phyloP scores from a whole-genome alignment of 2,797 vertebrate genomes.

The Mionectes olivaceus region DNA sequence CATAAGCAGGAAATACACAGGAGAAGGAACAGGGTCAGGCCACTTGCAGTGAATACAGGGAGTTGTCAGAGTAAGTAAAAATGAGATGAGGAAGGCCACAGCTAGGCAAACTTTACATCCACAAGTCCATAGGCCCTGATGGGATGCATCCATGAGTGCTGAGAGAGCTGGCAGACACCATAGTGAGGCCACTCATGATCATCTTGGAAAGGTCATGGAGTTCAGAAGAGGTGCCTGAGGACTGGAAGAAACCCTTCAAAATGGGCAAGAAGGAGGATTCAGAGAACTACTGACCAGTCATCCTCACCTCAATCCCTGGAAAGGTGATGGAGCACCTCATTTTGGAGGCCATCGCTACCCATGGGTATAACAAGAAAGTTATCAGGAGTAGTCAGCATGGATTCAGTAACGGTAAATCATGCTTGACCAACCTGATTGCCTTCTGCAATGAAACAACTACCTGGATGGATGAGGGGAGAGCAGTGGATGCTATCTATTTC shows the following conservation, averaged over 20 bases:
- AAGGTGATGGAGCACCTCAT: background rate
- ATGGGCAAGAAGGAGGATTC: background rate
- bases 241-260: background rate
- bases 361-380: background rate
- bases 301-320: background rate
- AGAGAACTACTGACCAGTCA: background rate
- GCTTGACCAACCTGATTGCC: background rate
- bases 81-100: background rate
- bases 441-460: background rate
- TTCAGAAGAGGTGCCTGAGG: background rate
- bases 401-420: background rate
- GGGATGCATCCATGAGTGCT: background rate
- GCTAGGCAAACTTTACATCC: background rate
- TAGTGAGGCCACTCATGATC: accelerated
- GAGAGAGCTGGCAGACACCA: background rate
- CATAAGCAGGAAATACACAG: background rate
- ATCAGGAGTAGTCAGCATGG: background rate
- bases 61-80: background rate
- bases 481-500: background rate
- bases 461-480: background rate
- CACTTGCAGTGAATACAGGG: background rate
- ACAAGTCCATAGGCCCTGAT: background rate
- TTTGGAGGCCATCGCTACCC: too few species aligned
- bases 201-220: background rate
- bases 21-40: background rate